Percentiles rank a stretch among this genome's conserved stretches.
Evolutionary conservation across 2,113 vertebrate genomes (phyloP).

Genomic region (Dolichotis patagonum): DNA sequence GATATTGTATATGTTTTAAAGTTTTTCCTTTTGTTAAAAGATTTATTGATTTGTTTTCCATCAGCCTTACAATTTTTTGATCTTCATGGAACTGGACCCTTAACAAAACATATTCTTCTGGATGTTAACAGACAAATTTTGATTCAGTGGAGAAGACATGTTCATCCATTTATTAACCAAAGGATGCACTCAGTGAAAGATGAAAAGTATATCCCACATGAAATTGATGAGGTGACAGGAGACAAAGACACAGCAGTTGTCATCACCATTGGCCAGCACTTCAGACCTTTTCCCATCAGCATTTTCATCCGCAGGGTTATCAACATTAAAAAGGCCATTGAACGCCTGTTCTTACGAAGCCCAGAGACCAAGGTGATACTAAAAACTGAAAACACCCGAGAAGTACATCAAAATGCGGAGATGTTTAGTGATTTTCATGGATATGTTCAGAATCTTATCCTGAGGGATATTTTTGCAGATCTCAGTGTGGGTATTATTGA

Average conservation of each 20-base stretch:
- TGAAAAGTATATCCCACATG: conserved; percentile 53
- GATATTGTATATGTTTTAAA: not conserved
- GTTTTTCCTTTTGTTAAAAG: conserved; percentile 55
- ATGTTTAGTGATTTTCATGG: conserved; percentile 67
- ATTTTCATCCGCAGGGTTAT: conserved; percentile 60
- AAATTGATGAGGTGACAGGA: conserved; percentile 40
- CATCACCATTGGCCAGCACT: conserved; percentile 64
- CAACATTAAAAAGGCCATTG: conserved; percentile 52
- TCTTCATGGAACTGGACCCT: not conserved
- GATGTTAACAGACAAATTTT: conserved; percentile 61
- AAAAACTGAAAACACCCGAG: conserved; percentile 66
- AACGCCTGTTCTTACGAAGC: conserved; percentile 45
- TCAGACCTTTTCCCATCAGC: conserved; percentile 67
- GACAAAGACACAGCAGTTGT: conserved; percentile 26
- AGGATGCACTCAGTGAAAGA: conserved; percentile 52
- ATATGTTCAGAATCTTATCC: conserved; percentile 65
- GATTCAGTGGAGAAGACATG: conserved; percentile 74
- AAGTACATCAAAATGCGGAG: conserved; percentile 25
- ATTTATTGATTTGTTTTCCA: conserved; percentile 49
- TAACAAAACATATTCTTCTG: conserved; percentile 57
- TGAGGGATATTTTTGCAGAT: conserved; percentile 59
- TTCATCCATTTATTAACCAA: conserved; percentile 36
- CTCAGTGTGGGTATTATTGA: conserved; percentile 64
- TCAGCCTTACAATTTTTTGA: conserved; percentile 63
- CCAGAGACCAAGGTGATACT: conserved; percentile 69